Percentiles rank a stretch among this genome's conserved stretches.
These are phyloP conservation scores for Anthopleura sola DNA, from an alignment of 64 coral and sea anemone species.

Conservation along the genomic window DNA sequence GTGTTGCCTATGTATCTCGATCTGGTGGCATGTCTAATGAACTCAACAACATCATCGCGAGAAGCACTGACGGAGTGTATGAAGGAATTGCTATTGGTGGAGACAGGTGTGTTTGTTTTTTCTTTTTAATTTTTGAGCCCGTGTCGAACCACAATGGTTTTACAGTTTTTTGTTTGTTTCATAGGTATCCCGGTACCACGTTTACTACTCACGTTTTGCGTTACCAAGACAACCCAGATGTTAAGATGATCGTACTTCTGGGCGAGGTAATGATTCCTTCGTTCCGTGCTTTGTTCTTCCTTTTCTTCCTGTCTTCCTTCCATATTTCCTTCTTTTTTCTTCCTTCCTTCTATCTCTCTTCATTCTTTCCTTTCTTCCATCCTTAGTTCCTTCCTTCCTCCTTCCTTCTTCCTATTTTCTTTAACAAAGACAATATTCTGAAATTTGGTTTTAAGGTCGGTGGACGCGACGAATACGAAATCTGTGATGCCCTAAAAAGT, in stretches of 20 bases:
- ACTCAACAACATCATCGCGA: conserved; percentile 95
- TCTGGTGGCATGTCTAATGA: conserved; percentile 99
- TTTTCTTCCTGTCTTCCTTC: background rate
- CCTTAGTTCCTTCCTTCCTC: background rate
- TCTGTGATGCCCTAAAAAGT: conserved; percentile 75
- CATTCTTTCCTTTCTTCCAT: background rate
- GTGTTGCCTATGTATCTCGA: conserved; percentile 96
- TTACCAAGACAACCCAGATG: conserved; percentile 84
- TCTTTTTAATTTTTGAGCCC: too few species aligned
- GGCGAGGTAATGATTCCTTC: conserved; percentile 51
- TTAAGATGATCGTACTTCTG: conserved; percentile 92
- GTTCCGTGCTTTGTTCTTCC: background rate
- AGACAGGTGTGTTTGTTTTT: conserved; percentile 74
- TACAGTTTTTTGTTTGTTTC: background rate
- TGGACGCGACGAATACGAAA: conserved; percentile 91
- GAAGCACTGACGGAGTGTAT: conserved; percentile 95
- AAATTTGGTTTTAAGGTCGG: conserved; percentile 47
- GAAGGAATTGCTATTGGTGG: conserved; percentile 97
- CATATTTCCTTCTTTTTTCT: background rate
- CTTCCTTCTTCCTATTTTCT: too few species aligned
- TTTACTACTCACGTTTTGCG: conserved; percentile 89
- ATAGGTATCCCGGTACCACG: conserved; percentile 91
- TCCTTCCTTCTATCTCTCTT: background rate
- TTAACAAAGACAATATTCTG: too few species aligned
- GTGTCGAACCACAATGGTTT: background rate